Evolutionary conservation across 2,113 vertebrate species (phyloP).

Genomic region (Enhydra lutris): DNA sequence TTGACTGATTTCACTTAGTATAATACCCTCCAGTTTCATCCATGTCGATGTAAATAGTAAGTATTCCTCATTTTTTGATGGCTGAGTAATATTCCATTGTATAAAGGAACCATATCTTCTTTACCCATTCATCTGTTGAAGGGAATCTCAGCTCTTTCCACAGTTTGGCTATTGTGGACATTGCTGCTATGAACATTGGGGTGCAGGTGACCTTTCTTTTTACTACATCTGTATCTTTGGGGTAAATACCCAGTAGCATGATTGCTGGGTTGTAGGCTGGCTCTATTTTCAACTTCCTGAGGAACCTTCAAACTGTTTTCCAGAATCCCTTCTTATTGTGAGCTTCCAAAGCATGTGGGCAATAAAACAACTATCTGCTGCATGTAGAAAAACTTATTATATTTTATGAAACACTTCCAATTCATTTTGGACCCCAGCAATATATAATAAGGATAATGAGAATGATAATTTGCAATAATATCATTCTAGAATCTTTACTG

Average conservation of each 20-base stretch:
- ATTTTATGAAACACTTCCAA: not conserved
- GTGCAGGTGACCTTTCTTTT: not conserved
- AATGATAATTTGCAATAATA: not conserved
- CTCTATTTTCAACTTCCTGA: not conserved
- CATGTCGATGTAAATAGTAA: not conserved
- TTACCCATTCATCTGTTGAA: not conserved
- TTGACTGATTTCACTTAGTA: not conserved
- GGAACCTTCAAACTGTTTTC: not conserved
- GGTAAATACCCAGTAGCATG: not conserved
- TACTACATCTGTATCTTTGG: not conserved
- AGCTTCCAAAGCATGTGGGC: not conserved
- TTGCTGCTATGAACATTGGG: not conserved
- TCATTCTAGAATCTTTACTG: not conserved
- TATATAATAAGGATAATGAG: not conserved
- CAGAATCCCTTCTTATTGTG: not conserved
- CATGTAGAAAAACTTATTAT: not conserved
- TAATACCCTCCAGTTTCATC: not conserved
- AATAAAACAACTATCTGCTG: not conserved
- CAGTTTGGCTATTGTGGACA: not conserved
- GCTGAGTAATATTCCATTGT: not conserved
- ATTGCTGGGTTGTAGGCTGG: not conserved
- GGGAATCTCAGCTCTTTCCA: not conserved
- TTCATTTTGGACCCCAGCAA: not conserved
- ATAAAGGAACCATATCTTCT: not conserved
- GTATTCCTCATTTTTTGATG: not conserved